Evolutionary conservation across 2,797 vertebrate species (phyloP).

Genomic region (Siniperca obscura): DNA sequence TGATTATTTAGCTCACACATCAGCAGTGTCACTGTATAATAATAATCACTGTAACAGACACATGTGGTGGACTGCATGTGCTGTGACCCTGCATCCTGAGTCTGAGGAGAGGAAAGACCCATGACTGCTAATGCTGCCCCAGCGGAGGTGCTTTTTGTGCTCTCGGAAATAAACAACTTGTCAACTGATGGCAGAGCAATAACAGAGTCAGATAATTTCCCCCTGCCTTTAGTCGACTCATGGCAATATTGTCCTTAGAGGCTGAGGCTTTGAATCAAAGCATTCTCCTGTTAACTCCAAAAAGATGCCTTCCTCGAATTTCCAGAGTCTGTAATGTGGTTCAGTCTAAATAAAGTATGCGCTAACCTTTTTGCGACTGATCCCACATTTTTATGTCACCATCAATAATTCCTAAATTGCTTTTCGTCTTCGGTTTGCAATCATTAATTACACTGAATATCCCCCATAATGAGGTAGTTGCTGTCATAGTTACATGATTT

Average conservation of each 20-base stretch:
- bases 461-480: constrained; percentile 65
- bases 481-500: constrained; percentile 71
- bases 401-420: constrained; percentile 51
- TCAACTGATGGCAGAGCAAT: constrained; percentile 64
- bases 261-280: constrained; percentile 32
- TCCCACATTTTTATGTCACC: constrained; percentile 45
- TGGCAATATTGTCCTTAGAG: constrained; percentile 39
- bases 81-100: constrained; percentile 73
- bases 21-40: constrained; percentile 16
- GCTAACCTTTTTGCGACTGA: constrained; percentile 21
- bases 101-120: constrained; percentile 60
- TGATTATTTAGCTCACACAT: constrained; percentile 53
- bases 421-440: constrained; percentile 52
- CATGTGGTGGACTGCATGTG: constrained; percentile 41
- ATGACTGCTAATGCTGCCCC: constrained; percentile 37
- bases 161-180: constrained; percentile 65
- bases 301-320: constrained; percentile 13
- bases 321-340: not conserved
- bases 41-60: constrained; percentile 39
- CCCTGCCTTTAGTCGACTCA: constrained; percentile 53
- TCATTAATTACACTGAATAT: constrained; percentile 65
- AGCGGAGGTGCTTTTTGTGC: constrained; percentile 42
- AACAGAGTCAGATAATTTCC: constrained; percentile 58
- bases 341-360: constrained; percentile 11
- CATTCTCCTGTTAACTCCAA: constrained; percentile 19